Conservation (phyloP, 2,888 invertebrate species). For the Platycheirus rosarum region DNA sequence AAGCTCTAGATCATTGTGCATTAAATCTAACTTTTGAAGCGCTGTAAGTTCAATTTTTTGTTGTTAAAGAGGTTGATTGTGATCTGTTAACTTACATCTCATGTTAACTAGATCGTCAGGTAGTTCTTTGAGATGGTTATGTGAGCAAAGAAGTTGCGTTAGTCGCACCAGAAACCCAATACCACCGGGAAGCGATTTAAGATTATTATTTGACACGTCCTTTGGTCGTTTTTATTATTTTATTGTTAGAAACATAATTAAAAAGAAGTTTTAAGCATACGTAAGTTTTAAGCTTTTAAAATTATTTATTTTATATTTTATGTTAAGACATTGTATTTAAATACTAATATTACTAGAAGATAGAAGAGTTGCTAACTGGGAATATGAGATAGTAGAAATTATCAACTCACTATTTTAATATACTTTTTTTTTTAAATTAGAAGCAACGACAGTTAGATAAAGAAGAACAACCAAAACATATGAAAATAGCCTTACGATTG, state of each 20-base stretch:
- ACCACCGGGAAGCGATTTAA: slow-evolving; percentile 89
- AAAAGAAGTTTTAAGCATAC: slow-evolving; percentile 41
- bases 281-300: slow-evolving; percentile 44
- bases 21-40: slow-evolving; percentile 88
- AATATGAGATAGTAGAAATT: no score
- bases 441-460: no score
- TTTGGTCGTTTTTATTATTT: slow-evolving; percentile 79
- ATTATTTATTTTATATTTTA: no score
- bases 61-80: background rate
- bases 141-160: slow-evolving; percentile 88
- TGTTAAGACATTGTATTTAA: no score
- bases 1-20: slow-evolving; percentile 87
- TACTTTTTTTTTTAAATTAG: no score
- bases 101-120: slow-evolving; percentile 92
- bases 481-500: no score
- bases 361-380: no score
- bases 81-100: slow-evolving; percentile 88
- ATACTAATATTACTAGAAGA: no score
- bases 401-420: no score
- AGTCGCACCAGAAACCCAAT: slow-evolving; percentile 92
- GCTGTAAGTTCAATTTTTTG: slow-evolving; percentile 75
- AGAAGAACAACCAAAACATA: no score
- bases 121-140: slow-evolving; percentile 89
- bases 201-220: slow-evolving; percentile 91
- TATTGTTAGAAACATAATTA: slow-evolving; percentile 31